A percentile compares a stretch with the other conserved stretches of the same genome.
phyloP scores from a whole-genome alignment of 2,888 invertebrate genomes.

The Eupithecia subumbrata region DNA sequence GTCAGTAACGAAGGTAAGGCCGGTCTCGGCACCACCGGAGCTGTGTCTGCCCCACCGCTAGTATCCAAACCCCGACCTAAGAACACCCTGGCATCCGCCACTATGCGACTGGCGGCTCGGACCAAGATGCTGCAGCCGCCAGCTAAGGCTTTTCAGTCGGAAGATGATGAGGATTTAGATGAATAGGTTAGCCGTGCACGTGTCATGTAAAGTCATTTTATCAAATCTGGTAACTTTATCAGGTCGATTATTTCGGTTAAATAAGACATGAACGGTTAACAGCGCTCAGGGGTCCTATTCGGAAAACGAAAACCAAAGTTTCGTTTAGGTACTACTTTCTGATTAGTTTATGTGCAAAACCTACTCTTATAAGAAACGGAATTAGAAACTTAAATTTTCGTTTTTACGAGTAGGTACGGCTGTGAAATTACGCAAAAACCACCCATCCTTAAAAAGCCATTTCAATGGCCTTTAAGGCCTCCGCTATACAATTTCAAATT shows the following conservation, averaged over 20 bases:
- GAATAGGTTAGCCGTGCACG: background rate
- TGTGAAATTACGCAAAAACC: too few species aligned
- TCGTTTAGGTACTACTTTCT: background rate
- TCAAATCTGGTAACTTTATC: background rate
- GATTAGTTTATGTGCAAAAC: background rate
- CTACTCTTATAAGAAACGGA: too few species aligned
- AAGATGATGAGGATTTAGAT: conserved; percentile 51
- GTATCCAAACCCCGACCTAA: conserved; percentile 42
- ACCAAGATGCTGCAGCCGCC: conserved; percentile 74
- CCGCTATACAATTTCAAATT: too few species aligned
- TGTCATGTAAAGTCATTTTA: background rate
- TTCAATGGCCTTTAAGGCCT: too few species aligned
- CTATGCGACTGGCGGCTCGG: conserved; percentile 65
- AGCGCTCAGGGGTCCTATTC: background rate
- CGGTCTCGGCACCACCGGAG: conserved; percentile 83
- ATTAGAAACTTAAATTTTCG: too few species aligned
- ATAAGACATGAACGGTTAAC: background rate
- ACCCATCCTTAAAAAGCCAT: too few species aligned
- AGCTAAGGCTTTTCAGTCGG: conserved; percentile 67
- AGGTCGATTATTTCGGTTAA: background rate
- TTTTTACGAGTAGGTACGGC: too few species aligned
- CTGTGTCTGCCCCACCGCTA: conserved; percentile 50
- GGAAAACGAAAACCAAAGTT: too few species aligned
- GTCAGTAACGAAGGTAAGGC: conserved; percentile 85
- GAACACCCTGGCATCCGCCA: conserved; percentile 64